Evolutionary conservation across 2,797 vertebrate genomes (phyloP).

Genomic region (Liasis olivaceus): DNA sequence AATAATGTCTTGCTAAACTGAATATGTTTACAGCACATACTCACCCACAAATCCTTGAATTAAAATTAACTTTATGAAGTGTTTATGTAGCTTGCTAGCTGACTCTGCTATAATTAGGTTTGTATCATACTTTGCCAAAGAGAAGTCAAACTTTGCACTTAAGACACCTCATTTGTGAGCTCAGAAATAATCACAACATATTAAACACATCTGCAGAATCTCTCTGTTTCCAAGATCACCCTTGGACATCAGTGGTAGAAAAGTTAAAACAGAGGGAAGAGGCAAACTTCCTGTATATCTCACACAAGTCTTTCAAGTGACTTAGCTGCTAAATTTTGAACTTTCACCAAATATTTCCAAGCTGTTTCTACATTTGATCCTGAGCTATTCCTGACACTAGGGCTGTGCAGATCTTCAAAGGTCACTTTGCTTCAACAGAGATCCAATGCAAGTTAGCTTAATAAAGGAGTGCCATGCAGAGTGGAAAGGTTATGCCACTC

Average conservation of each 20-base stretch:
- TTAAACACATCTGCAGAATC: conserved; percentile 1
- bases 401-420: background rate
- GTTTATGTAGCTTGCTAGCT: background rate
- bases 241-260: background rate
- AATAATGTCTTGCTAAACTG: background rate
- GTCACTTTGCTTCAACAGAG: background rate
- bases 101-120: background rate
- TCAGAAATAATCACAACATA: conserved; percentile 1
- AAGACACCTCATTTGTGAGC: background rate
- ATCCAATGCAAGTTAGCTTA: background rate
- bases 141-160: background rate
- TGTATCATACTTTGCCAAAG: background rate
- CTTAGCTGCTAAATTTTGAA: background rate
- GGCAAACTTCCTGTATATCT: background rate
- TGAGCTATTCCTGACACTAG: background rate
- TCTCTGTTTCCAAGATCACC: background rate
- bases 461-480: background rate
- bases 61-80: background rate
- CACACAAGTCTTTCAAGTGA: background rate
- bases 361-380: background rate
- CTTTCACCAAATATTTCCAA: background rate
- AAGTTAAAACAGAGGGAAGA: background rate
- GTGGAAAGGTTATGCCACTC: background rate
- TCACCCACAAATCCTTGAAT: background rate
- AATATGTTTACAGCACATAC: background rate